Conservation (phyloP, 2,113 vertebrate genomes). For the Cryptoleucopteryx plumbea region DNA sequence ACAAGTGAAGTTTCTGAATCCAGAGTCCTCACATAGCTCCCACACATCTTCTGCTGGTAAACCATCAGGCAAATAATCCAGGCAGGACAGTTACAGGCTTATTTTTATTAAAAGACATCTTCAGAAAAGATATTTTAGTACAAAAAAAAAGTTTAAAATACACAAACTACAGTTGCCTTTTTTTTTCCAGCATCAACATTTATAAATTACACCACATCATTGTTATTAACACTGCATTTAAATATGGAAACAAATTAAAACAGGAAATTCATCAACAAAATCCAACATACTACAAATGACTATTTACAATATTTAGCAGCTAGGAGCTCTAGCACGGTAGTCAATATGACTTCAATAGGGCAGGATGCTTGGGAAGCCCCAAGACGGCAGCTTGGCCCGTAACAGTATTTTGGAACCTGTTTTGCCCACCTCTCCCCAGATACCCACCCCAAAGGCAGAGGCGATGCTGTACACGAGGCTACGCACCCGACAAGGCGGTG, state of each 20-base stretch:
- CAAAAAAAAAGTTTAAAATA: slow-evolving; percentile 45
- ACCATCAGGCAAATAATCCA: neutral
- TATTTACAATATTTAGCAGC: slow-evolving; percentile 58
- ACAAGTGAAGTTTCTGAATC: neutral
- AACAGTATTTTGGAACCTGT: neutral
- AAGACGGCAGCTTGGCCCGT: neutral
- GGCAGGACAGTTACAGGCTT: neutral
- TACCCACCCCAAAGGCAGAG: neutral
- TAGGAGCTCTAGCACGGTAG: slow-evolving; percentile 40
- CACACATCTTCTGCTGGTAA: neutral
- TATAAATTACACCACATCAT: slow-evolving; percentile 59
- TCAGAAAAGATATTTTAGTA: slow-evolving; percentile 44
- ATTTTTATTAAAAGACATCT: slow-evolving; percentile 59
- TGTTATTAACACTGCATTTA: slow-evolving; percentile 33
- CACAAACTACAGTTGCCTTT: neutral
- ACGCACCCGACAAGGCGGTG: fast-evolving
- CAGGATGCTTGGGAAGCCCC: slow-evolving; percentile 54
- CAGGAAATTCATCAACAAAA: neutral
- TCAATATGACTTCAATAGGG: slow-evolving; percentile 66
- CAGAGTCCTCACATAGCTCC: neutral
- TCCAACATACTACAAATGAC: slow-evolving; percentile 11
- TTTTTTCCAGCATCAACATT: neutral
- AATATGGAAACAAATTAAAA: slow-evolving; percentile 41
- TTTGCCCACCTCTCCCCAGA: neutral
- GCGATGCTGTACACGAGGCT: neutral